Conservation (phyloP, 92 coral and sea anemone genomes). For the Porites evermanni region DNA sequence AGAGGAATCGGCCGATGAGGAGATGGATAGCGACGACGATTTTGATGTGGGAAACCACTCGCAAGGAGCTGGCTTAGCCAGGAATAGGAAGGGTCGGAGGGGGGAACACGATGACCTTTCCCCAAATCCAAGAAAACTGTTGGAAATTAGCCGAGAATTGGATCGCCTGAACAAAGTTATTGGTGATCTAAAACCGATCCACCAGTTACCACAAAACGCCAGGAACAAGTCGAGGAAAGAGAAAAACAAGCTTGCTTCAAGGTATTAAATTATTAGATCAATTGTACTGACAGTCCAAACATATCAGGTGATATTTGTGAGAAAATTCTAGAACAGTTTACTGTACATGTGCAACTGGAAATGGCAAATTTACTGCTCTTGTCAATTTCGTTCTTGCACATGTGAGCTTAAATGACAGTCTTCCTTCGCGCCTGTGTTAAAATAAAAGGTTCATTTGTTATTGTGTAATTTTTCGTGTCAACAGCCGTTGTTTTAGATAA, state of each 20-base stretch:
- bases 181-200: constrained; percentile 93
- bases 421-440: no score
- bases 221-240: constrained; percentile 96
- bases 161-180: constrained; percentile 89
- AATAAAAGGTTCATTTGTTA: neutral
- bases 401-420: no score
- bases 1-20: constrained; percentile 79
- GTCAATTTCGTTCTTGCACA: no score
- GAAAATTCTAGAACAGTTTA: no score
- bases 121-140: constrained; percentile 92
- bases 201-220: constrained; percentile 91
- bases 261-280: constrained; percentile 55
- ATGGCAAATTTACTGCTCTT: neutral
- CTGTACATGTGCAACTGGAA: neutral
- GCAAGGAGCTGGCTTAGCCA: constrained; percentile 67
- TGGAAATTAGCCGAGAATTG: constrained; percentile 91
- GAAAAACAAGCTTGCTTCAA: constrained; percentile 98
- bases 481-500: neutral
- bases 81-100: constrained; percentile 91
- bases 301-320: neutral
- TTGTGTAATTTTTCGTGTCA: neutral
- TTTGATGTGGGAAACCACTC: constrained; percentile 80
- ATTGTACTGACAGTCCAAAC: neutral
- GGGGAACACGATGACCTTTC: constrained; percentile 95
- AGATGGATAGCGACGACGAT: constrained; percentile 89